Percentiles rank a stretch among this genome's conserved stretches.
These are phyloP conservation scores for Dryoscopus gambensis DNA, from an alignment of 2,113 vertebrate genomes.

Conservation along the genomic window DNA sequence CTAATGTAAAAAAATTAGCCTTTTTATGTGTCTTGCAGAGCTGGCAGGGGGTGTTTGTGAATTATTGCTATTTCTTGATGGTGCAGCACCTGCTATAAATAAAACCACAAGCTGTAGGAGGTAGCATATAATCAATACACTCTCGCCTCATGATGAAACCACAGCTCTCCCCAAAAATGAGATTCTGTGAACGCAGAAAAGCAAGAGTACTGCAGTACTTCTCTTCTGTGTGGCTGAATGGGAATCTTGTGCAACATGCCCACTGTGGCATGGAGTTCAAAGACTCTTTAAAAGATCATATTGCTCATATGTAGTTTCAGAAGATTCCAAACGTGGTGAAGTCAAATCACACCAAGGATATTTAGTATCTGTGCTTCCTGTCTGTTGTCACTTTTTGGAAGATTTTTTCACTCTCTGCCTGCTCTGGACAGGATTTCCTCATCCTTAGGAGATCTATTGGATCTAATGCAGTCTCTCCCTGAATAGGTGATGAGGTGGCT, in stretches of 20 bases:
- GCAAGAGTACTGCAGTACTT: not conserved
- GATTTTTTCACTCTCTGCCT: not conserved
- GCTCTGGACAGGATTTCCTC: not conserved
- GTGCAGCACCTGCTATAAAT: not conserved
- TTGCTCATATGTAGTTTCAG: not conserved
- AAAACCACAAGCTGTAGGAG: not conserved
- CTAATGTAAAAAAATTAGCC: not conserved
- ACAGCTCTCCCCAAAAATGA: not conserved
- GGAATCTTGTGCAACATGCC: not conserved
- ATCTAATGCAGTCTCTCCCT: not conserved
- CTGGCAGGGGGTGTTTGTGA: not conserved
- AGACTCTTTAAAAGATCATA: not conserved
- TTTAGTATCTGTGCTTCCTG: too few species aligned
- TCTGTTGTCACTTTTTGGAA: not conserved
- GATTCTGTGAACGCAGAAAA: not conserved
- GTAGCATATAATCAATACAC: not conserved
- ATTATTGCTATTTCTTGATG: not conserved
- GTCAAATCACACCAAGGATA: fast-evolving
- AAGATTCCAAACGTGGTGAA: not conserved
- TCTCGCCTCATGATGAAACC: not conserved
- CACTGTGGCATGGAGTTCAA: not conserved
- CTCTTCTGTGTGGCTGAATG: not conserved
- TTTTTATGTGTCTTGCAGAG: not conserved
- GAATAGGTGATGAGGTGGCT: not conserved
- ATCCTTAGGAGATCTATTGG: not conserved